These are phyloP conservation scores for Leptinotarsa texana DNA, from an alignment of 1,140 invertebrate genomes.

Conservation along the genomic window DNA sequence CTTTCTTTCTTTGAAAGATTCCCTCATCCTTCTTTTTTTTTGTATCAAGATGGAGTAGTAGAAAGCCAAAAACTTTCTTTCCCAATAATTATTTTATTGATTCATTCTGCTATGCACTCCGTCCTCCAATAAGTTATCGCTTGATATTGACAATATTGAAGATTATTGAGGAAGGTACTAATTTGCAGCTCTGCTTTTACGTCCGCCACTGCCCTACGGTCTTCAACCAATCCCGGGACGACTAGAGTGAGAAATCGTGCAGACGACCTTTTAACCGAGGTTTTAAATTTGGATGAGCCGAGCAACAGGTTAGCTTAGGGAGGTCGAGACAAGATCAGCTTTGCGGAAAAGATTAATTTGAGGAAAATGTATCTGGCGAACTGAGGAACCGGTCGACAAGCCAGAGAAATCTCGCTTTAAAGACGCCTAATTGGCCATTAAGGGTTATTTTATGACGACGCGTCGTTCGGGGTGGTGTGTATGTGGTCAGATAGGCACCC, in stretches of 20 bases:
- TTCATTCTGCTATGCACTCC: no score
- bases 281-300: conserved; percentile 45
- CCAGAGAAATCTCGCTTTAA: conserved; percentile 32
- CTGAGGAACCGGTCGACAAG: neutral
- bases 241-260: neutral
- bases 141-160: no score
- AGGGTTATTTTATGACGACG: conserved; percentile 49
- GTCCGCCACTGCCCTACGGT: no score
- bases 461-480: conserved; percentile 43
- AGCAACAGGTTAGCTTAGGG: conserved; percentile 44
- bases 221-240: no score
- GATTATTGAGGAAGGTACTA: no score
- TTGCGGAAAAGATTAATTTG: conserved; percentile 41
- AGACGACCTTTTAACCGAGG: conserved; percentile 13
- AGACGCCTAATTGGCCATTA: conserved; percentile 51
- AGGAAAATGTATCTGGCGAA: conserved; percentile 10
- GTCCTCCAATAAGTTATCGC: no score
- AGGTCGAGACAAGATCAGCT: conserved; percentile 37
- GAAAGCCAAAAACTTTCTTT: no score
- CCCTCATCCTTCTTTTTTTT: no score
- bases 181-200: neutral
- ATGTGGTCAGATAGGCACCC: conserved; percentile 49
- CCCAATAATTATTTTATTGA: no score
- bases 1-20: no score
- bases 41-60: no score